phyloP scores from a whole-genome alignment of 1,140 invertebrate species.

The Nomia melanderi region DNA sequence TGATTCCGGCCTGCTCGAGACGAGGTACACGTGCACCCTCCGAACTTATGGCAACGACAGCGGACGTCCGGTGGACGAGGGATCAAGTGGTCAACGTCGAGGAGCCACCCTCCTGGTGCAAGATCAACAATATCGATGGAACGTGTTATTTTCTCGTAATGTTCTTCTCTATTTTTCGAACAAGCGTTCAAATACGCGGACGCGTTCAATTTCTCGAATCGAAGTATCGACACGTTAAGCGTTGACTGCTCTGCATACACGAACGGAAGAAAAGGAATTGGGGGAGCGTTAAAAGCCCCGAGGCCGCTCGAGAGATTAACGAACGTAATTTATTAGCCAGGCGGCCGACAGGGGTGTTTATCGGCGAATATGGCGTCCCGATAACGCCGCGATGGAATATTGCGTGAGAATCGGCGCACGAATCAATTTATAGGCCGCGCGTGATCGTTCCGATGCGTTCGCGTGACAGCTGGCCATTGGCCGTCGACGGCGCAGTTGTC shows the following conservation, averaged over 20 bases:
- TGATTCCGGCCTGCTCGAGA: conserved; percentile 19
- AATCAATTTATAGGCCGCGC: conserved; percentile 44
- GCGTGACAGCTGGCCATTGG: conserved; percentile 23
- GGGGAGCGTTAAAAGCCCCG: neutral
- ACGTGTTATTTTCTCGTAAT: conserved; percentile 29
- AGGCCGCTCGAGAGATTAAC: conserved; percentile 2
- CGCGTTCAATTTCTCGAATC: no score
- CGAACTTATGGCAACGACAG: conserved; percentile 55
- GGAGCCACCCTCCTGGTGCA: conserved; percentile 37
- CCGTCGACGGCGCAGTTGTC: neutral
- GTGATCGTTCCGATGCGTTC: conserved; percentile 32
- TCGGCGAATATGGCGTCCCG: conserved; percentile 22
- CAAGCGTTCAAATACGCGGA: no score
- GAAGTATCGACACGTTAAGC: no score
- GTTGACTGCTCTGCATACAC: neutral
- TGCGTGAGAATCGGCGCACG: conserved; percentile 45
- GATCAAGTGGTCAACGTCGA: conserved; percentile 69
- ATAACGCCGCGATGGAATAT: conserved; percentile 9
- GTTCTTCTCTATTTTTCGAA: neutral
- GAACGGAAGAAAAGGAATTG: no score
- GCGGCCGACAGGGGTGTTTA: conserved; percentile 1
- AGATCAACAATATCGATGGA: conserved; percentile 61
- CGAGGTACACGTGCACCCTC: conserved; percentile 33
- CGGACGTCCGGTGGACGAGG: conserved; percentile 71
- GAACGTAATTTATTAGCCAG: conserved; percentile 36